Evolutionary conservation across 2,888 invertebrate genomes (phyloP), one percentile per base, ranked within the genome.

Genomic region (Junonia oenone): DNA sequence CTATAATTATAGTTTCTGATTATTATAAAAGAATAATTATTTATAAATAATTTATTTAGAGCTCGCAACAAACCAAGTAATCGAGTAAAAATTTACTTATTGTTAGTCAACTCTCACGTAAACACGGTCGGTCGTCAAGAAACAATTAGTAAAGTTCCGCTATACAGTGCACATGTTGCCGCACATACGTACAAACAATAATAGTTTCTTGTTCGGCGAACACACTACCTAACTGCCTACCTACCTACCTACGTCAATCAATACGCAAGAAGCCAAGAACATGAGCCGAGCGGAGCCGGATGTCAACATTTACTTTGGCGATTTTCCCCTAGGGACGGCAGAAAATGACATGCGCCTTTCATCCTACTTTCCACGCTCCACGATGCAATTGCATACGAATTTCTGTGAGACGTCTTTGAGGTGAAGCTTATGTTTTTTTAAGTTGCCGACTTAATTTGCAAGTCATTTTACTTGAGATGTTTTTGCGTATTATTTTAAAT

Each of bases 271-370:
- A 51, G 47, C 43, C 45, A 35, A 45, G 56, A 55, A 48, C 58
- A 55, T 55, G 56, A 61, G 51, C 73, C 68, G 68, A 65, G 65
- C 65, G 66, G 66, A 80, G 80, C 71, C 73, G 75, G 76, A 73
- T 75, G 85, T 81, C 83, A 86, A 84, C 84, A 86, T 86, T 87
- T 84, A 76, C 83, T 73, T 70, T 69, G 70, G 73, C 72, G 79
- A 81, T 81, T 81, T 73, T 74, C 78, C 75, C 62, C 66, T 72
- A 70, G 78, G 73, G 75, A 64, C 69, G 71, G 72, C 65, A 74
- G 74, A 69, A 82, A 84, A 84, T 81, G 85, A 81, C 83, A 76
- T 81, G 78, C 76, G 64, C 73, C 69, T 73, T 68, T 58, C 60
- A 62, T 61, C 67, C 67, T 65, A 75, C 73, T 73, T 74, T 74